Base-by-base conservation (phyloP, 2,797 vertebrate species). In the Enteromius thamalakanensis region DNA sequence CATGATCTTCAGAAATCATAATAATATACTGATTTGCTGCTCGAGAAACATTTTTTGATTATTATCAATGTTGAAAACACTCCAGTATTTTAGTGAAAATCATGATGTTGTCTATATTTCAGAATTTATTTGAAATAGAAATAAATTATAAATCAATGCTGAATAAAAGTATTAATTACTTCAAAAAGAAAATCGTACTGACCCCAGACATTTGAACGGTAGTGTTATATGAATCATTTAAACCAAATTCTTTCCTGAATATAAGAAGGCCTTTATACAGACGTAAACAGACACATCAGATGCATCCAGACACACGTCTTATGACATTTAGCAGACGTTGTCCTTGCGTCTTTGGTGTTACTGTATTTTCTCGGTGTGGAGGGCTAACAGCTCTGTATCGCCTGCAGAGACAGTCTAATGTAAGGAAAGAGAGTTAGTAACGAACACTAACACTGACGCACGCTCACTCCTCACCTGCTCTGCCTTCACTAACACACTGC, bases 401-500 rank as follows among this genome's bases (percentile, higher is more conserved):
- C 9, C n/a, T n/a, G n/a, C n/a, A n/a, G n/a, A n/a, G n/a, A n/a
- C n/a, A n/a, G n/a, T n/a, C n/a, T n/a, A n/a, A n/a, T n/a, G n/a
- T n/a, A n/a, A n/a, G n/a, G n/a, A n/a, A n/a, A n/a, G n/a, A n/a
- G n/a, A n/a, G n/a, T n/a, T n/a, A n/a, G n/a, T n/a, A n/a, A n/a
- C n/a, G n/a, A n/a, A n/a, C n/a, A n/a, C n/a, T 71, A 9, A 47
- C 49, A 26, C 19, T 47, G 45, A 32, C 17, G 81, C 49, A 83
- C 64, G 72, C 5, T 21, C 64, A 62, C 8, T 6, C 1, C 6
- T 12, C 29, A 40, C 47, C 70, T 19, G 10, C 8, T 72, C 58
- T 42, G 47, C 34, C 4, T 6, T 34, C n/a, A 14, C 47, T 69
- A 69, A 55, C 65, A 79, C 1, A 80, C n/a, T 17, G 1, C 4